Evolutionary conservation across 2,113 vertebrate genomes (phyloP).

Genomic region (Anseranas semipalmata): DNA sequence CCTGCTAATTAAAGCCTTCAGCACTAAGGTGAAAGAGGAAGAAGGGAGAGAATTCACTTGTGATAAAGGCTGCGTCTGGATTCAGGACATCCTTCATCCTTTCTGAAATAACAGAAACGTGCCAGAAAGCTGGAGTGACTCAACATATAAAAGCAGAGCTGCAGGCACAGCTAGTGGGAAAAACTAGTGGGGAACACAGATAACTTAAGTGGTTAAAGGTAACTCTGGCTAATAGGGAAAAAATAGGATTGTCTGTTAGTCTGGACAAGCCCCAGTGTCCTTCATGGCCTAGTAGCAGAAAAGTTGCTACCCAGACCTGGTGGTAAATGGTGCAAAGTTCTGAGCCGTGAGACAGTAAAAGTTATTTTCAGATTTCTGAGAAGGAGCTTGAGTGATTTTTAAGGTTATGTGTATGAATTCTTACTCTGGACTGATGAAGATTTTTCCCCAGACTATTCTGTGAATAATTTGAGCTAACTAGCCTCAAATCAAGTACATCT

Average conservation of each 20-base stretch:
- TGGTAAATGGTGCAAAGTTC: background rate
- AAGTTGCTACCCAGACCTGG: background rate
- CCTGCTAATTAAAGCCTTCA: background rate
- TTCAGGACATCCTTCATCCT: background rate
- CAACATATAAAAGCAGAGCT: background rate
- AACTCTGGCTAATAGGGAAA: background rate
- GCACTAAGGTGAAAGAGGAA: background rate
- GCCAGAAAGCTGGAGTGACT: background rate
- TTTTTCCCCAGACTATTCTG: background rate
- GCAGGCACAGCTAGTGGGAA: background rate
- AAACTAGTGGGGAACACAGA: background rate
- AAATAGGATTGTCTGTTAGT: background rate
- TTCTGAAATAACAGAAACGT: background rate
- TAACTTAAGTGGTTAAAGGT: background rate
- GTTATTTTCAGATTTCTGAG: background rate
- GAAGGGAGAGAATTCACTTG: background rate
- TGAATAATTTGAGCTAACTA: background rate
- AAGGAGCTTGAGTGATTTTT: background rate
- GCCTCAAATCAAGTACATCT: background rate
- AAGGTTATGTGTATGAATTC: background rate
- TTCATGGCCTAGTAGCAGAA: background rate
- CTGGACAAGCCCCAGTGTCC: background rate
- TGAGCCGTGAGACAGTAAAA: background rate
- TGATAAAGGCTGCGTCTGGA: background rate
- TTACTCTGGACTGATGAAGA: background rate